Conservation (phyloP, 2,113 vertebrate species). For the Caranx melampygus region DNA sequence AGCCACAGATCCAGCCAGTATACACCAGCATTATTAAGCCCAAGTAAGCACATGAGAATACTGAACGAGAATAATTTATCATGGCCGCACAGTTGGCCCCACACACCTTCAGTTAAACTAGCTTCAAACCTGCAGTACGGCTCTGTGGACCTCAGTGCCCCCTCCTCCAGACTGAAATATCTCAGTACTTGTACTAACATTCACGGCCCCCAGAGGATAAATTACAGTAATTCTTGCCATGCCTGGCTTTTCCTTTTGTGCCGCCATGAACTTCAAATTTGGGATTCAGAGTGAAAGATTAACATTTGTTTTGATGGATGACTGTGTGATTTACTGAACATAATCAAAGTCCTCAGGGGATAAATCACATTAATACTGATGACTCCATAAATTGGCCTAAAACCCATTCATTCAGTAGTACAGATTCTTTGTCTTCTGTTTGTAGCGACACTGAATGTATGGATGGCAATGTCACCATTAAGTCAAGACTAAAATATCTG, state of each 20-base stretch:
- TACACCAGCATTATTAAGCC: conserved; percentile 12
- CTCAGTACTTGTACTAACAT: not conserved
- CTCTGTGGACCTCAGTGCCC: not conserved
- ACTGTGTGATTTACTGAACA: no score
- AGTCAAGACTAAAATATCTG: no score
- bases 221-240: not conserved
- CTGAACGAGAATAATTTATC: conserved; percentile 29
- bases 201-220: not conserved
- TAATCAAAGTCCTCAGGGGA: no score
- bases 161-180: not conserved
- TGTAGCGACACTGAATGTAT: no score
- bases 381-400: not conserved
- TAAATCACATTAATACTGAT: no score
- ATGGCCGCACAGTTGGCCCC: conserved; percentile 3
- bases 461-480: no score
- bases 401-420: no score
- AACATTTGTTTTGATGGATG: not conserved
- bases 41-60: conserved; percentile 27
- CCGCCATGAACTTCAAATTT: not conserved
- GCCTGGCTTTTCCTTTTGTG: not conserved
- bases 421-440: no score
- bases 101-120: conserved; percentile 21
- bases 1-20: conserved; percentile 3
- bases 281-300: not conserved
- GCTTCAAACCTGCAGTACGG: conserved; percentile 19